Conservation (phyloP, 2,888 invertebrate species). For the Lasioglossum figueresi region DNA sequence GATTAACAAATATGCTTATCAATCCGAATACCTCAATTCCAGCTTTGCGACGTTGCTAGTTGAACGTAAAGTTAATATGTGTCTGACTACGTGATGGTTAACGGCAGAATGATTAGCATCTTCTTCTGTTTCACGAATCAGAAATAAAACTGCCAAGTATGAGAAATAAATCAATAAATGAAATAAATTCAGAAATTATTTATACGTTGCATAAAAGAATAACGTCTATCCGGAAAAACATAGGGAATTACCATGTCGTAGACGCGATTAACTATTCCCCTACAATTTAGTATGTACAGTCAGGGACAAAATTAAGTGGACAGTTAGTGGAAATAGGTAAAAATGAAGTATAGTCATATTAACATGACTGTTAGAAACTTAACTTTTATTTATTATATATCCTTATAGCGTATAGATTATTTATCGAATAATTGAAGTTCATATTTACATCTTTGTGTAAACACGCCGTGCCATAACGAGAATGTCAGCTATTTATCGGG, state of each 20-base stretch:
- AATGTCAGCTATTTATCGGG: no score
- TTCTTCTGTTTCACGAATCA: background rate
- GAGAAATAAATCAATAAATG: background rate
- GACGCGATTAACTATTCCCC: background rate
- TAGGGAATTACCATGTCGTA: background rate
- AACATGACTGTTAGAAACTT: no score
- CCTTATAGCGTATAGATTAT: no score
- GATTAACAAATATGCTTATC: conserved; percentile 15
- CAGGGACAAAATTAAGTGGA: no score
- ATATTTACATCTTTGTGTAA: no score
- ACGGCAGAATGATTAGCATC: background rate
- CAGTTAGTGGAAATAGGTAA: no score
- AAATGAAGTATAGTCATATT: no score
- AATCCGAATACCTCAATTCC: background rate
- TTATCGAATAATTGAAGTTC: no score
- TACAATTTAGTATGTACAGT: background rate
- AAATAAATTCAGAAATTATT: background rate
- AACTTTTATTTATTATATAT: no score
- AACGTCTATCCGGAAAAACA: background rate
- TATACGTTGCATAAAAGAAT: background rate
- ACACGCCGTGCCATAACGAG: no score
- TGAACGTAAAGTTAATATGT: background rate
- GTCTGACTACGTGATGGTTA: background rate
- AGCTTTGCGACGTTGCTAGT: background rate
- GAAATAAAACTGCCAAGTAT: background rate